These are phyloP conservation scores for Bettongia penicillata DNA, from an alignment of 2,113 vertebrate species.

Conservation along the genomic window DNA sequence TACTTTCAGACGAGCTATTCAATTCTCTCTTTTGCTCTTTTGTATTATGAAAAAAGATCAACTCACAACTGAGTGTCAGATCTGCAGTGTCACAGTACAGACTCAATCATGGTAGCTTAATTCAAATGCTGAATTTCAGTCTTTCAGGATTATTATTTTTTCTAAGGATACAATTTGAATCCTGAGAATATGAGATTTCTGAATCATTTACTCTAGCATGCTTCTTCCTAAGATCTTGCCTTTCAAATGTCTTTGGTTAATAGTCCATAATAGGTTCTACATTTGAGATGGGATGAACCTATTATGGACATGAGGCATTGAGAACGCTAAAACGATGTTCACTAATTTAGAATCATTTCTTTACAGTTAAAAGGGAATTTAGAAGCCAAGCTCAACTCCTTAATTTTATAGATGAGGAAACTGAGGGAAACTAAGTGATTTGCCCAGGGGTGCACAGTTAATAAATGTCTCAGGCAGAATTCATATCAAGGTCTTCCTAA, in stretches of 20 bases:
- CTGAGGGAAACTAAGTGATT: not conserved
- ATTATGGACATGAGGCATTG: not conserved
- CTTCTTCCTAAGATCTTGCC: not conserved
- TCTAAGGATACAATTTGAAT: not conserved
- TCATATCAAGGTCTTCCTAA: not conserved
- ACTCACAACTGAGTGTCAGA: not conserved
- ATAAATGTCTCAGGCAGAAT: not conserved
- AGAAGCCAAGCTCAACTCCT: not conserved
- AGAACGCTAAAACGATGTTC: not conserved
- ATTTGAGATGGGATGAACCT: not conserved
- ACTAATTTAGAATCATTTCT: not conserved
- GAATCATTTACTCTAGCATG: not conserved
- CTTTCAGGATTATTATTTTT: not conserved
- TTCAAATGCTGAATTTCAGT: conserved; percentile 24
- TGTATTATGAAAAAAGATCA: conserved; percentile 21
- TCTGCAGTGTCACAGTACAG: conserved; percentile 9
- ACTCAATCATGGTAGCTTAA: not conserved
- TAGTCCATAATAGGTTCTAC: conserved; percentile 10
- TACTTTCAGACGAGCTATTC: conserved; percentile 6
- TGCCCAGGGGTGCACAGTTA: not conserved
- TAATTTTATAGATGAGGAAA: not conserved
- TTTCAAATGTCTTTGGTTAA: not conserved
- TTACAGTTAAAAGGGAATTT: not conserved
- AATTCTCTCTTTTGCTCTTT: conserved; percentile 18
- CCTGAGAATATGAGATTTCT: conserved; percentile 2